These are phyloP conservation scores for Anoura caudifer DNA, from an alignment of 2,113 vertebrate genomes.

Conservation along the genomic window DNA sequence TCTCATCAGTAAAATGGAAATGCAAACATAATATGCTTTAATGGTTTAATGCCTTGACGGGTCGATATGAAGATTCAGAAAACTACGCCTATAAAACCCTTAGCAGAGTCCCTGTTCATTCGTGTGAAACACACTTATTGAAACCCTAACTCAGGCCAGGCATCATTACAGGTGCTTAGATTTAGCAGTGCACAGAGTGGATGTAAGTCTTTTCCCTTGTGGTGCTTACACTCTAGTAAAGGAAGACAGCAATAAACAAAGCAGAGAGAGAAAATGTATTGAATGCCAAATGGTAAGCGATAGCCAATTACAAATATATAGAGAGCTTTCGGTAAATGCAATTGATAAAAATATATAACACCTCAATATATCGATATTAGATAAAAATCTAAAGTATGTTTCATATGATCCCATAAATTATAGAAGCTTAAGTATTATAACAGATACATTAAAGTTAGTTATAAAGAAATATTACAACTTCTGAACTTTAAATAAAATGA, in stretches of 20 bases:
- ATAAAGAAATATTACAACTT: background rate
- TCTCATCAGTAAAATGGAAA: slow-evolving; percentile 24
- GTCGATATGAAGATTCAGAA: background rate
- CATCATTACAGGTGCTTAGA: background rate
- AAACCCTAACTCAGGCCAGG: background rate
- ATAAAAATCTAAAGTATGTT: background rate
- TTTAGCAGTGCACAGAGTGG: background rate
- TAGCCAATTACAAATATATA: background rate
- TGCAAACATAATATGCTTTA: background rate
- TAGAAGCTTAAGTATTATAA: background rate
- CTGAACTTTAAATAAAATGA: slow-evolving; percentile 7
- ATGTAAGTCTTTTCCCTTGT: background rate
- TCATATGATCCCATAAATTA: background rate
- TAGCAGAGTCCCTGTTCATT: background rate
- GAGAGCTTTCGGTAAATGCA: background rate
- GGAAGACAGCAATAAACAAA: background rate
- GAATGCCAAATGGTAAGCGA: background rate
- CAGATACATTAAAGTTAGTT: background rate
- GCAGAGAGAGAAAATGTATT: background rate
- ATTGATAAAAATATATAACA: background rate
- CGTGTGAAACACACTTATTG: background rate
- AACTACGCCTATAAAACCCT: background rate
- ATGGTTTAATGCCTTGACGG: background rate
- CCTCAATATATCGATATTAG: background rate
- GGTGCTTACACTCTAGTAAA: background rate